Conservation (phyloP, 2,888 invertebrate genomes). For the Lepidochitona cinerea region DNA sequence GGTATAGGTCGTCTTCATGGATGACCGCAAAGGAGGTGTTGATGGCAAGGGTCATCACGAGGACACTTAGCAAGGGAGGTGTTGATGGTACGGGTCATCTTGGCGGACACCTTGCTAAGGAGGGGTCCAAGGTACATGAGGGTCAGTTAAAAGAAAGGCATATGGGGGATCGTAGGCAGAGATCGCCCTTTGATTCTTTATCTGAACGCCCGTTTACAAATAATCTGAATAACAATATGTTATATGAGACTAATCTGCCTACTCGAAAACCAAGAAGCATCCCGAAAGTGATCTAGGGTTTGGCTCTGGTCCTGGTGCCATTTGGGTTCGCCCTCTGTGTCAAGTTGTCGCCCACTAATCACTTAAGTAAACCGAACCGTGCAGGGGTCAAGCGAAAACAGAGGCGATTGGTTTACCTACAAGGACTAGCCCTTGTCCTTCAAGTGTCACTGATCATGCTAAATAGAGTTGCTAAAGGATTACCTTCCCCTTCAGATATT, state of each 20-base stretch:
- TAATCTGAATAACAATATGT: not conserved
- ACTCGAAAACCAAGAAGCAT: not conserved
- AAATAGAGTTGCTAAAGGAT: not conserved
- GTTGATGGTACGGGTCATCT: no score
- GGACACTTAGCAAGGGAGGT: no score
- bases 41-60: no score
- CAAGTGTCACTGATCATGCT: not conserved
- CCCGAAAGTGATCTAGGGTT: not conserved
- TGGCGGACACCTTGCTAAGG: no score
- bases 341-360: not conserved
- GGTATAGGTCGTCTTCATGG: no score
- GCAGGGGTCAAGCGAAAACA: not conserved
- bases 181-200: no score
- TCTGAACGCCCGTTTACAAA: no score
- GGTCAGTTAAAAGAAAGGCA: no score
- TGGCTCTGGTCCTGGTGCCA: not conserved
- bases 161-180: no score
- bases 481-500: no score
- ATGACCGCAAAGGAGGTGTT: no score
- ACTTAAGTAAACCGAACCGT: not conserved
- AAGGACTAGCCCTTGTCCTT: not conserved
- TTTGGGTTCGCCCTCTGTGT: not conserved
- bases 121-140: no score
- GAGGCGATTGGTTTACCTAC: not conserved
- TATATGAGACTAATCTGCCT: not conserved